A percentile compares a stretch with the other conserved stretches of the same genome.
phyloP scores from a whole-genome alignment of 2,888 invertebrate genomes.

The Nomada goodeniana region DNA sequence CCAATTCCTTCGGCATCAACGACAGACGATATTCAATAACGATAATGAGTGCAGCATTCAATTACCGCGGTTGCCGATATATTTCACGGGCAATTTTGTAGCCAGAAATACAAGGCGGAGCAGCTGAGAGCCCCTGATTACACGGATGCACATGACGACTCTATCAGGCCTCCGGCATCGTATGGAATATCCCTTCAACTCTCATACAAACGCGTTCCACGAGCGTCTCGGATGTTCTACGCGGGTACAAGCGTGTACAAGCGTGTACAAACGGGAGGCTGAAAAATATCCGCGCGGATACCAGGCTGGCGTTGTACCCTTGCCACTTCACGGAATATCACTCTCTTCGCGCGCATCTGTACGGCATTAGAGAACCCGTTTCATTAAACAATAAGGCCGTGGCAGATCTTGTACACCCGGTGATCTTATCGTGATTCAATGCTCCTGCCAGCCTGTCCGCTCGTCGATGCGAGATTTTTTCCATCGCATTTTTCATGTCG shows the following conservation, averaged over 20 bases:
- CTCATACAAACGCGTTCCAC: conserved; percentile 21
- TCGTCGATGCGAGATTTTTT: conserved; percentile 42
- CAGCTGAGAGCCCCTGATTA: conserved; percentile 76
- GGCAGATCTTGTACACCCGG: not conserved
- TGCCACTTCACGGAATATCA: conserved; percentile 48
- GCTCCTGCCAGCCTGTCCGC: conserved; percentile 31
- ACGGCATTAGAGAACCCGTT: conserved; percentile 44
- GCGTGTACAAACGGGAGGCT: not conserved
- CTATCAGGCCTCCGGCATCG: conserved; percentile 73
- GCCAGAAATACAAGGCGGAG: conserved; percentile 10
- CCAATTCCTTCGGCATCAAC: too few relatives aligned
- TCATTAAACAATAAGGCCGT: too few relatives aligned
- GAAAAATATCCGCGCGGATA: conserved; percentile 55
- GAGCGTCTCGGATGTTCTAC: conserved; percentile 40
- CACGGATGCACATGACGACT: conserved; percentile 76
- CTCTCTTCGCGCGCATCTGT: conserved; percentile 19
- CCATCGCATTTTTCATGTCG: too few relatives aligned
- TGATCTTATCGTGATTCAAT: conserved; percentile 48
- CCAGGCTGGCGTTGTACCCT: conserved; percentile 35
- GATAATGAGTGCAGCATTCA: not conserved
- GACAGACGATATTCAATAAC: not conserved
- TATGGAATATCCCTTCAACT: conserved; percentile 59
- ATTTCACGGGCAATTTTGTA: not conserved
- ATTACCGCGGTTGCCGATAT: too few relatives aligned
- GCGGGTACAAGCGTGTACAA: conserved; percentile 36